A percentile compares a stretch with the other conserved stretches of the same genome.
Conservation (phyloP, 1,140 invertebrate genomes). For the Diorhabda carinulata region DNA sequence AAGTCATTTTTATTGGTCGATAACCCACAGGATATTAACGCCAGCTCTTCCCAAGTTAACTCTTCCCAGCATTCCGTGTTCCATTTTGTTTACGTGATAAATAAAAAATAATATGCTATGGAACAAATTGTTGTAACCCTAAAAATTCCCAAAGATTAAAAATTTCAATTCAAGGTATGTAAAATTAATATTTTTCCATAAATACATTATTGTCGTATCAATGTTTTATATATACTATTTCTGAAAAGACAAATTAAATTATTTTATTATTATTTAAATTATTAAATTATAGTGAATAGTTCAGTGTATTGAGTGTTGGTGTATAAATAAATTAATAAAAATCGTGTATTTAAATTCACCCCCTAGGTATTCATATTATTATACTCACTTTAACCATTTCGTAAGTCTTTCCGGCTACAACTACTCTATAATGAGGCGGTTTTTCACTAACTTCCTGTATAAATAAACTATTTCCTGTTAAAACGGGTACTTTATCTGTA, state of each 20-base stretch:
- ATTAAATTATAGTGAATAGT: too few species aligned
- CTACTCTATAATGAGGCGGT: constrained; percentile 71
- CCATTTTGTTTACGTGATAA: constrained; percentile 67
- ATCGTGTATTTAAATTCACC: too few species aligned
- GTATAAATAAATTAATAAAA: too few species aligned
- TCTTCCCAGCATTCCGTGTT: constrained; percentile 73
- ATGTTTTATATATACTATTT: too few species aligned
- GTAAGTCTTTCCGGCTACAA: constrained; percentile 58
- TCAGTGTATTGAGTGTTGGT: too few species aligned
- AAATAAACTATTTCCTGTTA: constrained; percentile 48
- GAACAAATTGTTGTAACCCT: constrained; percentile 81
- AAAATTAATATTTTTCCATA: too few species aligned
- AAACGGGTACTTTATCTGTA: constrained; percentile 53
- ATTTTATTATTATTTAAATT: too few species aligned
- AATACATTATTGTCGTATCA: too few species aligned
- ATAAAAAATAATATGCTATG: constrained; percentile 76
- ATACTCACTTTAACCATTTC: constrained; percentile 61
- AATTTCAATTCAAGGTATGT: too few species aligned
- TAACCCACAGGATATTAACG: constrained; percentile 74
- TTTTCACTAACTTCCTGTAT: constrained; percentile 57
- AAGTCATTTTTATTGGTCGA: constrained; percentile 41
- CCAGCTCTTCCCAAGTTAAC: constrained; percentile 75
- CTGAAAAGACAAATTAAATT: too few species aligned
- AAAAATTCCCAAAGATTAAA: constrained; percentile 39
- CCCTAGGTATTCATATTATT: background rate